Evolutionary conservation across 2,113 vertebrate species (phyloP).

Genomic region (Oreochromis niloticus): DNA sequence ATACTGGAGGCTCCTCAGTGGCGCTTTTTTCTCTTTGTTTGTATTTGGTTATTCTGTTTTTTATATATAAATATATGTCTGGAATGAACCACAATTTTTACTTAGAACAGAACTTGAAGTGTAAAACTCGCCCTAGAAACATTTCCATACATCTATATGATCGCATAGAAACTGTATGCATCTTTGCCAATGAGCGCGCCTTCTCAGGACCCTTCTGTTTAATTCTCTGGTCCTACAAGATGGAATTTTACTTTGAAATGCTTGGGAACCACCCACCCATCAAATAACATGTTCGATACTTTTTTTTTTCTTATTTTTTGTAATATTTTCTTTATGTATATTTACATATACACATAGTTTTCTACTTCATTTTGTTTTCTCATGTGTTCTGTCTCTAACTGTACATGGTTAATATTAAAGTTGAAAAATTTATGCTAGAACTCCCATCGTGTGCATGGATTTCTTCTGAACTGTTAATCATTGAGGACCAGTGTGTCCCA

Average conservation of each 20-base stretch:
- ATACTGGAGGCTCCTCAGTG: conserved; percentile 10
- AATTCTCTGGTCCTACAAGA: neutral
- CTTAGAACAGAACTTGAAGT: neutral
- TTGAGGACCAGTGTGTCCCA: too few relatives aligned
- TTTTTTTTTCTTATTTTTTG: conserved; percentile 22
- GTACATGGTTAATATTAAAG: conserved; percentile 77
- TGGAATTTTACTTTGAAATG: neutral
- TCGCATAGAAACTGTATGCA: neutral
- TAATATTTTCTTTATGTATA: conserved; percentile 37
- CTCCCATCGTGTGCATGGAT: neutral
- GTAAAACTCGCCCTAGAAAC: neutral
- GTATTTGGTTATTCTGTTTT: neutral
- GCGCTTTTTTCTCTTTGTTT: neutral
- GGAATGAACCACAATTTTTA: neutral
- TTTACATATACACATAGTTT: conserved; percentile 39
- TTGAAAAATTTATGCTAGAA: conserved; percentile 60
- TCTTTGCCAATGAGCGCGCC: conserved; percentile 19
- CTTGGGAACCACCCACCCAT: neutral
- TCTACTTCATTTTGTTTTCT: conserved; percentile 50
- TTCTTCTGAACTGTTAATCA: neutral
- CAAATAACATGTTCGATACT: conserved; percentile 7
- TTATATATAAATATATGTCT: neutral
- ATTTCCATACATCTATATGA: neutral
- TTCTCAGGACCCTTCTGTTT: conserved; percentile 37
- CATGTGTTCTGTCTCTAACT: conserved; percentile 60